Conservation (phyloP, 2,113 vertebrate species). For the Ploceus nigricollis region DNA sequence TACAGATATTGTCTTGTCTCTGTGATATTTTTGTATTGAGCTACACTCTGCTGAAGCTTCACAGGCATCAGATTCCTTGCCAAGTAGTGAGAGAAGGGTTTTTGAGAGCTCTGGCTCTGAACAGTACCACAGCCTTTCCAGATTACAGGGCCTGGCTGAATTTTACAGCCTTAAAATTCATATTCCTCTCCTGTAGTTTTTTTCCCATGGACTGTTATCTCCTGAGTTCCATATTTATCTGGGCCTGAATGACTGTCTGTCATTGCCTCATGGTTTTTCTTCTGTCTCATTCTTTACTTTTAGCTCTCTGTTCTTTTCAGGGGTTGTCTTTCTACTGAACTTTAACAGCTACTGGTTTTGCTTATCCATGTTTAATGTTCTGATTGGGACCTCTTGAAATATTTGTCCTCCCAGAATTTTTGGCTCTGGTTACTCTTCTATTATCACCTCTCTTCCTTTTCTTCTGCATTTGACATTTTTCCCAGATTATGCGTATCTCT, state of each 20-base stretch:
- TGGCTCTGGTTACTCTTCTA: background rate
- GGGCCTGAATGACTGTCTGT: background rate
- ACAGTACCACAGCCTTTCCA: background rate
- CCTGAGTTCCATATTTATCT: background rate
- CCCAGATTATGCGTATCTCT: background rate
- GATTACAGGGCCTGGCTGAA: background rate
- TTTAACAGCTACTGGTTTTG: background rate
- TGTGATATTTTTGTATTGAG: background rate
- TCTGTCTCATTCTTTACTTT: background rate
- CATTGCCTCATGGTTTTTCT: background rate
- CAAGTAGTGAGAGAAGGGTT: background rate
- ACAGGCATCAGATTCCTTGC: background rate
- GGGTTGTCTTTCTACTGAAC: background rate
- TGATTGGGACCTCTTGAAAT: background rate
- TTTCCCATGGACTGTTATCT: background rate
- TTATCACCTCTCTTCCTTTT: slow-evolving; percentile 5
- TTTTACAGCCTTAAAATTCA: background rate
- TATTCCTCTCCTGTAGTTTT: background rate
- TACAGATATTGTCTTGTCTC: background rate
- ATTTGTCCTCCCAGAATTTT: background rate
- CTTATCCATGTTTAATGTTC: background rate
- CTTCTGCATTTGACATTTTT: background rate
- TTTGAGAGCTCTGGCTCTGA: background rate
- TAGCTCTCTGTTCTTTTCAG: background rate
- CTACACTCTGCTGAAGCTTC: background rate